Evolutionary conservation across 2,797 vertebrate species (phyloP), one percentile per base, ranked within the genome.

Genomic region (Danio aesculapii): DNA sequence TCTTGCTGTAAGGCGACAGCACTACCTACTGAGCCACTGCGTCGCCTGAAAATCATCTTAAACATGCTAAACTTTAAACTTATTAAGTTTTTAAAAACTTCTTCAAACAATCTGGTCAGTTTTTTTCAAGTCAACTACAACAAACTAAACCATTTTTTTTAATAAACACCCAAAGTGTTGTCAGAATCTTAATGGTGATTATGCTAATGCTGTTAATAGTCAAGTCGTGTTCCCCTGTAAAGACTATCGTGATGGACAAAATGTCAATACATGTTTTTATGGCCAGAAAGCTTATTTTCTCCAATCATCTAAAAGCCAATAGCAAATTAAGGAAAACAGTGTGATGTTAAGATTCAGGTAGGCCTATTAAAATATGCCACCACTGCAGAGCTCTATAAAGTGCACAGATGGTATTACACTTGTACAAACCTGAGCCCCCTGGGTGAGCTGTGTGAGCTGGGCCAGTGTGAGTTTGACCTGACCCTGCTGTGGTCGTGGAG

Each of bases 381-480:
- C 6, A 53, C 6, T 59, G 19, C 19, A 12, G 11, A 10, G 2
- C 58, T 39, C 6, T 59, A 59, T 68, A 19, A 47, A 6, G n/a
- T 9, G 39, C n/a, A 57, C n/a, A 58, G 53, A 6, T 46, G 12
- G 11, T 9, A 55, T 39, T 43, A 41, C 30, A 13, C 14, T 2
- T 5, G 52, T 19, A 66, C 76, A 43, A 63, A 98, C 98, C 92
- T 99, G 97, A 84, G 94, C 92, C 44, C 98, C 95, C 88, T 99
- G 97, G 0, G 98, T 99, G 19, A 99, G 93, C 88, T 99, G 98
- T 0, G 96, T 96, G 80, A 99, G 97, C 79, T 99, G 98, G 39
- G 97, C 97, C 95, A 99, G 96, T 1, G 98, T 99, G 53, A 99
- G 97, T 84, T 98, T 98, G 75, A 99, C 98, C 85, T 99, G 98